A percentile compares a stretch with the other conserved stretches of the same genome.
phyloP scores from a whole-genome alignment of 2,888 invertebrate species.

The Drosophila nr. fundita region DNA sequence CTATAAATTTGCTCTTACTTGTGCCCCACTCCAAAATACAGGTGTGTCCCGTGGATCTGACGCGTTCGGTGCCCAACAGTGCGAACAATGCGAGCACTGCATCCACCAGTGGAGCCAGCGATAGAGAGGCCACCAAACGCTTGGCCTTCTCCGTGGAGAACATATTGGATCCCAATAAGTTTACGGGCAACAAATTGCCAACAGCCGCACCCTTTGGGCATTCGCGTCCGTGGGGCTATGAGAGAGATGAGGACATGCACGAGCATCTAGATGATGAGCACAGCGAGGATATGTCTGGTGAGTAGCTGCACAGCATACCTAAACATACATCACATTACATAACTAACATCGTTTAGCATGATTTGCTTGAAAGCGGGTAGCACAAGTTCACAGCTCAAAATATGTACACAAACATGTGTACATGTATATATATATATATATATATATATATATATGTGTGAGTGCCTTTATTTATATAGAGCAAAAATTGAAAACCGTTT shows the following conservation, averaged over 20 bases:
- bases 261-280: slow-evolving; percentile 84
- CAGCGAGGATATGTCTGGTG: slow-evolving; percentile 86
- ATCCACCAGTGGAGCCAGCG: slow-evolving; percentile 79
- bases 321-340: not conserved
- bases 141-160: slow-evolving; percentile 96
- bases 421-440: not conserved
- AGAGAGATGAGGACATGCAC: slow-evolving; percentile 85
- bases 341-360: slow-evolving; percentile 11
- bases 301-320: slow-evolving; percentile 81
- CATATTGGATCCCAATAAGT: slow-evolving; percentile 95
- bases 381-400: not conserved
- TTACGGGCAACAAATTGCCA: slow-evolving; percentile 88
- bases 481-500: slow-evolving; percentile 36
- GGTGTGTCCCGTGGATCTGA: slow-evolving; percentile 85
- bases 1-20: not conserved
- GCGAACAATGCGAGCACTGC: slow-evolving; percentile 67
- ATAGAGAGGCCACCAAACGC: slow-evolving; percentile 85
- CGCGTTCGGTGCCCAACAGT: slow-evolving; percentile 82
- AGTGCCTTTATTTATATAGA: slow-evolving; percentile 11
- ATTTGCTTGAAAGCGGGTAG: slow-evolving; percentile 39
- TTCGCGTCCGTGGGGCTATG: slow-evolving; percentile 85
- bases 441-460: not conserved
- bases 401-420: not conserved
- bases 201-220: slow-evolving; percentile 69
- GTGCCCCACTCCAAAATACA: slow-evolving; percentile 29